Conservation (phyloP, 2,797 vertebrate genomes). For the Cossypha dichroa region DNA sequence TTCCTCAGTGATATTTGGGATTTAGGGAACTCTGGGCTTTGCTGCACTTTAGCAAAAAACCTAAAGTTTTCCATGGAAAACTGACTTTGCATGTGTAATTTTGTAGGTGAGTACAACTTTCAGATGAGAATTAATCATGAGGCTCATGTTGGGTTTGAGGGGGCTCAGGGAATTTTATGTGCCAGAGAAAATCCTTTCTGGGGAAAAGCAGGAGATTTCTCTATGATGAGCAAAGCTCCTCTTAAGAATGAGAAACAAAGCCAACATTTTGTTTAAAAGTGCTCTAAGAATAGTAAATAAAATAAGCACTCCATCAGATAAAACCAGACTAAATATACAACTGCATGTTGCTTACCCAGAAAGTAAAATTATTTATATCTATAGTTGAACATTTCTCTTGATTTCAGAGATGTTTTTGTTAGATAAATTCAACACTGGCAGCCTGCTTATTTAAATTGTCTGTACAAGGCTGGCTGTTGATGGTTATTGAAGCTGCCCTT, state of each 20-base stretch:
- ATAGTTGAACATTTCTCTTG: neutral
- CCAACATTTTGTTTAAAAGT: slow-evolving; percentile 11
- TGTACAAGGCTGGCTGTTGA: neutral
- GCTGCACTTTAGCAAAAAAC: neutral
- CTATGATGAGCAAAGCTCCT: neutral
- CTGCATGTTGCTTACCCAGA: neutral
- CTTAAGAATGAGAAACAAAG: neutral
- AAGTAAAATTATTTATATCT: slow-evolving; percentile 24
- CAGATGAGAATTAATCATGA: neutral
- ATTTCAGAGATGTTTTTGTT: slow-evolving; percentile 18
- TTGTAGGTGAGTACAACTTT: neutral
- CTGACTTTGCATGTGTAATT: neutral
- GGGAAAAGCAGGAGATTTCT: neutral
- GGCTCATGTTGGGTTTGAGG: neutral
- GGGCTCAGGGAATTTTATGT: neutral
- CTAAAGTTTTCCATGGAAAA: neutral
- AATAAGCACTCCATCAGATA: slow-evolving; percentile 13
- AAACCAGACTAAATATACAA: slow-evolving; percentile 38
- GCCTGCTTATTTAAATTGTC: slow-evolving; percentile 22
- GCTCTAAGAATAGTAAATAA: slow-evolving; percentile 16
- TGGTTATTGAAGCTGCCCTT: neutral
- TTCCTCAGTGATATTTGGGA: neutral
- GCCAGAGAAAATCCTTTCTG: neutral
- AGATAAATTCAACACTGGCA: neutral
- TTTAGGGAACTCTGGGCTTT: neutral